Conservation (phyloP, 1,140 invertebrate genomes). For the Euura lappo region DNA sequence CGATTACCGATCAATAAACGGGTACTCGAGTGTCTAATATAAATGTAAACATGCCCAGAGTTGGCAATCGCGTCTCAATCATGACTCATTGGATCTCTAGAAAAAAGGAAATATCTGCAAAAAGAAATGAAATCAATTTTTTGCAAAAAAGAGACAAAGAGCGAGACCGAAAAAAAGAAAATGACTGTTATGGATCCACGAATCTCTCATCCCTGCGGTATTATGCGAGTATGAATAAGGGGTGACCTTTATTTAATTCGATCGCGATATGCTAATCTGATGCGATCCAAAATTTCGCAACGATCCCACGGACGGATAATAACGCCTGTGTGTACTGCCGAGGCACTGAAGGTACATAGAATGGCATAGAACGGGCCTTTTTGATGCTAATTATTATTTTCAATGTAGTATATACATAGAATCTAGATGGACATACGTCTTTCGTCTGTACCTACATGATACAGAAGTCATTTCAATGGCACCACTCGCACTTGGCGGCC, state of each 20-base stretch:
- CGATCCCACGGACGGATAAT: slow-evolving; percentile 8
- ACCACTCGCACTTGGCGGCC: no score
- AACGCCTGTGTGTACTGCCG: no score
- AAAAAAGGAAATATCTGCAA: neutral
- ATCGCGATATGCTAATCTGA: slow-evolving; percentile 26
- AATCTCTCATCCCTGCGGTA: no score
- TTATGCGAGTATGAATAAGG: neutral
- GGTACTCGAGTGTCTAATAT: neutral
- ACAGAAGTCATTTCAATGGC: no score
- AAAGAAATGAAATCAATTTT: neutral
- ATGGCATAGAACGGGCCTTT: neutral
- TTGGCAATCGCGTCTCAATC: neutral
- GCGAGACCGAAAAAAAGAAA: no score
- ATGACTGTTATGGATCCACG: no score
- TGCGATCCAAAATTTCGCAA: slow-evolving; percentile 25
- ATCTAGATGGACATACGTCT: neutral
- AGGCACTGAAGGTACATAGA: neutral
- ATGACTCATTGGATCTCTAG: neutral
- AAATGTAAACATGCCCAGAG: neutral
- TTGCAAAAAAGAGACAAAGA: neutral
- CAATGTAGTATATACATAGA: neutral
- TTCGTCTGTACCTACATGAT: no score
- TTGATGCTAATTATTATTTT: slow-evolving; percentile 5
- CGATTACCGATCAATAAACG: neutral
- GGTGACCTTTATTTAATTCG: slow-evolving; percentile 7